Conservation (phyloP, 1,140 invertebrate genomes). For the Dinoponera quadriceps region DNA sequence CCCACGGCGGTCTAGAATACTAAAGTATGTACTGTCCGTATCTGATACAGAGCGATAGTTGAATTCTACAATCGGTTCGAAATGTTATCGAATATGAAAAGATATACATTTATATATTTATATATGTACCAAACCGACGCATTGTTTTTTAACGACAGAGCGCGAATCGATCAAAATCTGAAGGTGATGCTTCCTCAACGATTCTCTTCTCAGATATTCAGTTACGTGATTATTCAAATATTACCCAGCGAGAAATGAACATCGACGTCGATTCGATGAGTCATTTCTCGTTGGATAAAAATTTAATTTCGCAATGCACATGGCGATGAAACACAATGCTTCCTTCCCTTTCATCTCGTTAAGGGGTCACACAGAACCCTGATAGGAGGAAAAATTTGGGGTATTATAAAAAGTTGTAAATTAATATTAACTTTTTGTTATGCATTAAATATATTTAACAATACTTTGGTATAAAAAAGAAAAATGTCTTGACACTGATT, state of each 20-base stretch:
- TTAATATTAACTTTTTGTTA: no score
- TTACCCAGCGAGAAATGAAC: no score
- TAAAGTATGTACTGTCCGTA: conserved; percentile 57
- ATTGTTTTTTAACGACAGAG: conserved; percentile 34
- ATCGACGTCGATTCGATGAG: no score
- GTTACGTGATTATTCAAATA: conserved; percentile 1
- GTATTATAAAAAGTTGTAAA: no score
- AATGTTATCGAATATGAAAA: conserved; percentile 55
- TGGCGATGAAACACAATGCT: neutral
- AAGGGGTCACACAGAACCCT: no score
- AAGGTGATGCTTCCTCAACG: conserved; percentile 28
- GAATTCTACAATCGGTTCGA: conserved; percentile 46
- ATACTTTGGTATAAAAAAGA: no score
- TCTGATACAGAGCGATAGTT: conserved; percentile 46
- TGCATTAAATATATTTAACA: no score
- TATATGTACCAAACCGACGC: conserved; percentile 41
- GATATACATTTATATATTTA: conserved; percentile 54
- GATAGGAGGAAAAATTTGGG: no score
- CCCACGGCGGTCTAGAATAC: conserved; percentile 42
- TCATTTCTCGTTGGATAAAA: no score
- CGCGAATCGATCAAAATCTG: conserved; percentile 4
- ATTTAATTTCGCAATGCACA: conserved; percentile 1
- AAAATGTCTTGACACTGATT: no score
- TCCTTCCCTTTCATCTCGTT: neutral
- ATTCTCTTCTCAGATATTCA: conserved; percentile 16